Evolutionary conservation across 2,113 vertebrate species (phyloP), one percentile per base, ranked within the genome.

Genomic region (Jaculus jaculus): DNA sequence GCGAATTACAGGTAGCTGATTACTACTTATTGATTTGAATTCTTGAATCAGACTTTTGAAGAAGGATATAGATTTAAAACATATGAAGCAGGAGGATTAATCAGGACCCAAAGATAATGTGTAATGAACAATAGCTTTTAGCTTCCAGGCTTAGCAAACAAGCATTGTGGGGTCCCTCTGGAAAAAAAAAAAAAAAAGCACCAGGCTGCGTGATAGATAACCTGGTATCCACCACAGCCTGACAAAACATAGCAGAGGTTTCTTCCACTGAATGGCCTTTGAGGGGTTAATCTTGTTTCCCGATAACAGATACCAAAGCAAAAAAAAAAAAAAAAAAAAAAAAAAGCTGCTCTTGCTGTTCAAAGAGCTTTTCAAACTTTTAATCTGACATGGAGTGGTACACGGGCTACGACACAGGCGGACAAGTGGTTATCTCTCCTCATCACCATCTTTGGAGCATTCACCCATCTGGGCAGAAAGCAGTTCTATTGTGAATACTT

Each of bases 291-390:
- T 97, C 96, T 91, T 95, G 61, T 93, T 93, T 94, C 30, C 94
- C 92, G 93, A 92, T 97, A 80, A 92, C 51, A 96, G 94, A 96
- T 91, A 94, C 82, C 10, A 26, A 88, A 94, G 86, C 91, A 61
- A 93, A 87, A 95, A 73, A 93, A 96, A 92, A 83, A 72, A n/a
- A n/a, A n/a, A 93, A 87, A 95, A 73, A 61, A 93, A 87, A 95
- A 73, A 93, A 96, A 92, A 80, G 87, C 88, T 23, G 23, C 60
- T 94, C 86, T 94, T 72, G 39, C 37, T 93, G 34, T 83, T 96
- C 90, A 97, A 95, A 96, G 92, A 83, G 91, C 12, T 75, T 94
- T 97, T 97, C 94, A 91, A 87, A 18, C 84, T 91, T 96, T 93
- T 96, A 96, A 95, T 95, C 95, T 95, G 96, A 97, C 74, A 68